Base-by-base conservation (phyloP, 2,113 vertebrate species). In the Candoia aspera region DNA sequence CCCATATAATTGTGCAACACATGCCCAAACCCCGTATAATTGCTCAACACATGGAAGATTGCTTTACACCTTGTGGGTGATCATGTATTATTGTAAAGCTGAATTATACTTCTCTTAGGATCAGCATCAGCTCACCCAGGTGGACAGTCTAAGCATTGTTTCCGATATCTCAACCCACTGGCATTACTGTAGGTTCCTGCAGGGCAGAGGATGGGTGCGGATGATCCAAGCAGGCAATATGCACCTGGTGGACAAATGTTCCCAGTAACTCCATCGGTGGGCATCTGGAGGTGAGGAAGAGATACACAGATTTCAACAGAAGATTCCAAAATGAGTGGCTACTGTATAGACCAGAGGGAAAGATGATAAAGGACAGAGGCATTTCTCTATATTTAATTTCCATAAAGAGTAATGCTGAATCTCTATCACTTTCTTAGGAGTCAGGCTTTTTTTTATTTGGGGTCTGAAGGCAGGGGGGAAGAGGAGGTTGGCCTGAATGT, bases 121-220 rank as follows among this genome's bases (percentile, higher is more conserved):
- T 8, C 6, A 21, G 26, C 12, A 8, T 4, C 49, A 4, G 95
- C 95, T 94, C 97, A 99, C 98, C 98, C 98, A 42, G 98, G 97
- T 0, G 98, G 98, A 94, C 98, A 99, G 87, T 92, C 95, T 93
- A 98, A 90, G 94, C 98, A 99, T 90, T 98, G 97, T 37, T 92
- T 94, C 4, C 94, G 93, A 62, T 89, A 95, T 53, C 94, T 96
- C 46, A 98, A 96, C 10, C 98, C 98, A 1, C 95, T 97, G 94
- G 85, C 90, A 84, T 98, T 98, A 95, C 98, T 98, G 96, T 98
- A 98, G 9, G 98, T 98, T 29, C 98, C 98, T 0, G 97, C 68
- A n/a, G 98, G 98, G 89, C 98, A 99, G 26, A 97, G 97, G 4
- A 96, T 54, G 46, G 98, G 98, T n/a, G 96, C 92, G 23, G 96